phyloP scores from a whole-genome alignment of 2,888 invertebrate species.

The Ophioninae sp. region DNA sequence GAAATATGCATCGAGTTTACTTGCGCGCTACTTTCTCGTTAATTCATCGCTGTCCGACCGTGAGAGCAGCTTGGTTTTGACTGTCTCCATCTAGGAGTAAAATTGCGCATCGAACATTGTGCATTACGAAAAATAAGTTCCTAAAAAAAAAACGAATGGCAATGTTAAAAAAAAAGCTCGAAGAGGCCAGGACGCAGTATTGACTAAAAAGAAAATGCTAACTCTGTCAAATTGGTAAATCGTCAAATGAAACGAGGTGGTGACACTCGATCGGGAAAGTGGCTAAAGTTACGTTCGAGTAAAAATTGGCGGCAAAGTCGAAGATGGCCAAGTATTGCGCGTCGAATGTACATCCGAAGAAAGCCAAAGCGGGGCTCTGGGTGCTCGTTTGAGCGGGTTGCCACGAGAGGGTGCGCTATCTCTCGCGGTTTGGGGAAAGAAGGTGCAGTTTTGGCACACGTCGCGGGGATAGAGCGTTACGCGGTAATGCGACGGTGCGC shows the following conservation, averaged over 20 bases:
- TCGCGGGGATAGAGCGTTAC: constrained; percentile 7
- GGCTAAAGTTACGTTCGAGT: too few relatives aligned
- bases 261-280: too few relatives aligned
- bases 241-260: too few relatives aligned
- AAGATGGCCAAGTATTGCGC: background rate
- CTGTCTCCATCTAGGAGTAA: background rate
- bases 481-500: constrained; percentile 39
- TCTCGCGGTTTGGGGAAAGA: background rate
- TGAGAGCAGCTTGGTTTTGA: background rate
- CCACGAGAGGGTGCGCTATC: background rate
- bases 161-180: too few relatives aligned
- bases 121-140: background rate
- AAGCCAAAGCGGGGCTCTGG: too few relatives aligned
- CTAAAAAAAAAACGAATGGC: too few relatives aligned
- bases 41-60: background rate
- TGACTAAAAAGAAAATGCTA: too few relatives aligned
- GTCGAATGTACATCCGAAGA: background rate
- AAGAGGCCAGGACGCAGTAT: too few relatives aligned
- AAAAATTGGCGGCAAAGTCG: background rate
- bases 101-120: background rate
- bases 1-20: background rate
- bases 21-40: background rate
- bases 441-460: constrained; percentile 1
- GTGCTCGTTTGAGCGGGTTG: too few relatives aligned
- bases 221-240: too few relatives aligned